Percentiles rank a stretch among this genome's conserved stretches.
Evolutionary conservation across 2,113 vertebrate species (phyloP).

Genomic region (Microcebus tavaratra): DNA sequence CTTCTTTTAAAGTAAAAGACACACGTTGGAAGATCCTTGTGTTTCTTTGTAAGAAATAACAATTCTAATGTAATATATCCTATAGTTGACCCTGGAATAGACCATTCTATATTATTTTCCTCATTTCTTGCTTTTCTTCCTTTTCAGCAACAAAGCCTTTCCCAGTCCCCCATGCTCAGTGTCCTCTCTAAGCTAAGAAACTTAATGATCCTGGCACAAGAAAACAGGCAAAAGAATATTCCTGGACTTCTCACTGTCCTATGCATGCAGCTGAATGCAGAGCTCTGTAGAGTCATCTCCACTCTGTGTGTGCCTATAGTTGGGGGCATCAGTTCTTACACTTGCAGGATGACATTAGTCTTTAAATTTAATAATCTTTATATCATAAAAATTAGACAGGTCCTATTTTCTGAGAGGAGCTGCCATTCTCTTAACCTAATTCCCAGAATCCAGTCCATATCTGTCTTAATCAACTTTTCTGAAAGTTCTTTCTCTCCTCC

Average conservation of each 20-base stretch:
- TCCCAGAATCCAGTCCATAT: background rate
- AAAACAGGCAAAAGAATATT: background rate
- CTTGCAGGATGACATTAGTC: background rate
- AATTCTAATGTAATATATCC: background rate
- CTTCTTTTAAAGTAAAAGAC: background rate
- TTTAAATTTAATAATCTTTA: background rate
- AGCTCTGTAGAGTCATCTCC: background rate
- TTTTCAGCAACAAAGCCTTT: background rate
- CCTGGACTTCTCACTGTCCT: background rate
- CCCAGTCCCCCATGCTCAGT: background rate
- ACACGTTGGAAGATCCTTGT: background rate
- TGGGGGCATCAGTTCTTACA: background rate
- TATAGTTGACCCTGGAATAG: background rate
- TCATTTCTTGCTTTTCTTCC: background rate
- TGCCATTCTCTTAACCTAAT: background rate
- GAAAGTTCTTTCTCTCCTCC: background rate
- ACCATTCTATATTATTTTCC: background rate
- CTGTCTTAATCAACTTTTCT: background rate
- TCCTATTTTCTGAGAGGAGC: background rate
- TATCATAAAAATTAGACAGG: background rate
- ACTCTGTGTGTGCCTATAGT: accelerated
- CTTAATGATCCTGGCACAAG: background rate
- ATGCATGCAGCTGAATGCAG: accelerated
- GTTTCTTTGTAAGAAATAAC: slow-evolving; percentile 42
- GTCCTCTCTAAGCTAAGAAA: background rate